Evolutionary conservation across 2,797 vertebrate genomes (phyloP).

Genomic region (Vireo griseus): DNA sequence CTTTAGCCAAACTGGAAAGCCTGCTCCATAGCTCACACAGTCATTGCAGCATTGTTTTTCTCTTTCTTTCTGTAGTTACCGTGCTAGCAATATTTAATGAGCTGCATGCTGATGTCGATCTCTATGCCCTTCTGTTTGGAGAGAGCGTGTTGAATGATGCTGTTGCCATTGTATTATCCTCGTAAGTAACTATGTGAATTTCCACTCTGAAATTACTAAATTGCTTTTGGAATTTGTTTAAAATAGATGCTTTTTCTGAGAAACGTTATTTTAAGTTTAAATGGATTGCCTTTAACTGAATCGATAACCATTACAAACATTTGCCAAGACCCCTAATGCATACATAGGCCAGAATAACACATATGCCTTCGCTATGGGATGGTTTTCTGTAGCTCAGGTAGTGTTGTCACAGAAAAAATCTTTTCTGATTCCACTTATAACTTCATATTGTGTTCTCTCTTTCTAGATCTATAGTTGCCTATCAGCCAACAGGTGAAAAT

Average conservation of each 20-base stretch:
- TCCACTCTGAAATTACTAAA: background rate
- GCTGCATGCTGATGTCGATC: conserved; percentile 92
- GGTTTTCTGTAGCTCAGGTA: background rate
- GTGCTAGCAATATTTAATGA: conserved; percentile 98
- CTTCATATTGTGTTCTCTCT: background rate
- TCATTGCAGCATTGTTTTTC: background rate
- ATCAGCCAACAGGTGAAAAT: conserved; percentile 91
- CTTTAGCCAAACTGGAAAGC: background rate
- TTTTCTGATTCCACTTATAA: background rate
- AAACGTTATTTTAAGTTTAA: background rate
- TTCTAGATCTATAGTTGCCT: conserved; percentile 91
- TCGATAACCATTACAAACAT: background rate
- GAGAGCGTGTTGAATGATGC: conserved; percentile 97
- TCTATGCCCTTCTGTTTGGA: conserved; percentile 97
- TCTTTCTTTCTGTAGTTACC: conserved; percentile 79
- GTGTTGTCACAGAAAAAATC: background rate
- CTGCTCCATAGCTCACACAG: background rate
- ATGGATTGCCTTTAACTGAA: background rate
- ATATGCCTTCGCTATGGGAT: background rate
- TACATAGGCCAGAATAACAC: background rate
- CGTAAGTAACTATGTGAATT: conserved; percentile 78
- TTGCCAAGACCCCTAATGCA: background rate
- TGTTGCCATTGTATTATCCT: conserved; percentile 93
- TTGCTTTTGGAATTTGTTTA: background rate
- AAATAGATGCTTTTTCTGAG: background rate